Evolutionary conservation across 1,140 invertebrate species (phyloP).

Genomic region (Zophobas morio): DNA sequence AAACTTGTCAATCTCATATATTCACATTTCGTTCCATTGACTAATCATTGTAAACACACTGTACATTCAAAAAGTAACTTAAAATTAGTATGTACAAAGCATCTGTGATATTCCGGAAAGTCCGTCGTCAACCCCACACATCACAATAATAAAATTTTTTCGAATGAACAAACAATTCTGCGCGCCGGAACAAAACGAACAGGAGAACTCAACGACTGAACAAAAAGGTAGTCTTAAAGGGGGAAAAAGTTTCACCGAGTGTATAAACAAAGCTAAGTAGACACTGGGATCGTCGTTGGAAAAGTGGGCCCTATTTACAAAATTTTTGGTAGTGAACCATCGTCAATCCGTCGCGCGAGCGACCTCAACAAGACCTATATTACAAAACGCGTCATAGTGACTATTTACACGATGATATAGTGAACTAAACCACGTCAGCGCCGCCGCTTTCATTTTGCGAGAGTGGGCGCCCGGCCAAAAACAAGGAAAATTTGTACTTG

Average conservation of each 20-base stretch:
- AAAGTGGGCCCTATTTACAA: slow-evolving; percentile 39
- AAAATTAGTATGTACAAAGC: slow-evolving; percentile 63
- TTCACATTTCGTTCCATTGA: slow-evolving; percentile 68
- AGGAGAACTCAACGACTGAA: background rate
- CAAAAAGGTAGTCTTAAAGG: background rate
- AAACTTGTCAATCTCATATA: slow-evolving; percentile 68
- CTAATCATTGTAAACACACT: slow-evolving; percentile 67
- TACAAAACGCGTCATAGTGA: slow-evolving; percentile 52
- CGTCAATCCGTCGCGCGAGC: background rate
- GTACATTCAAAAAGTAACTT: slow-evolving; percentile 67
- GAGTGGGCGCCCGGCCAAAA: background rate
- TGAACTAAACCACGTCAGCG: slow-evolving; percentile 28
- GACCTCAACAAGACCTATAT: slow-evolving; percentile 25
- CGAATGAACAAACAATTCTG: slow-evolving; percentile 19
- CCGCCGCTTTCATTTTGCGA: slow-evolving; percentile 42
- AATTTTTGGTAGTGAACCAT: slow-evolving; percentile 44
- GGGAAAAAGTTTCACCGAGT: no score
- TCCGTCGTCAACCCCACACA: slow-evolving; percentile 42
- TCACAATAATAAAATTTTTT: slow-evolving; percentile 47
- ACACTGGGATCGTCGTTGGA: slow-evolving; percentile 26
- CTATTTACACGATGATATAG: slow-evolving; percentile 52
- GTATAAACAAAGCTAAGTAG: background rate
- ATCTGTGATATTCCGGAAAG: slow-evolving; percentile 50
- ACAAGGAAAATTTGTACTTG: slow-evolving; percentile 28
- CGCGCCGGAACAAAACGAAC: slow-evolving; percentile 22